phyloP scores from a whole-genome alignment of 2,797 vertebrate species.

The Manis pentadactyla region DNA sequence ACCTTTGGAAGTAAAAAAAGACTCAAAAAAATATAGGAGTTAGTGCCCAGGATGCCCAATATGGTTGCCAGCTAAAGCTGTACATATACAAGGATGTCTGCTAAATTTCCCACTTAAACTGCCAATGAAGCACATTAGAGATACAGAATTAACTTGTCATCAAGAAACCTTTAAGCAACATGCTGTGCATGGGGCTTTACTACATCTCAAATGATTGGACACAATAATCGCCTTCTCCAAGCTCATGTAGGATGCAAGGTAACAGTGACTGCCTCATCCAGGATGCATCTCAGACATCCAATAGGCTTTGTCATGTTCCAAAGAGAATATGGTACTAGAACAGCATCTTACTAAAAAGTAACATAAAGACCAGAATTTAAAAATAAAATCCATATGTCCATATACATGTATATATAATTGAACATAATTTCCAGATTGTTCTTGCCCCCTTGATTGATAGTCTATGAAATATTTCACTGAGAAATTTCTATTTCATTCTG shows the following conservation, averaged over 20 bases:
- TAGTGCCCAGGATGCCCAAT: neutral
- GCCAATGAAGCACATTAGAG: neutral
- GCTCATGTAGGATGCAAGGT: neutral
- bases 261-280: neutral
- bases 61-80: neutral
- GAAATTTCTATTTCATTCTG: neutral
- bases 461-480: neutral
- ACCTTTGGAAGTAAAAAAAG: neutral
- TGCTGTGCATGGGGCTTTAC: neutral
- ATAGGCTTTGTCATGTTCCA: neutral
- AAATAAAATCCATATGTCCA: neutral
- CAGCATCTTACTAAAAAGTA: neutral
- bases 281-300: neutral
- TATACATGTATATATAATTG: too few relatives aligned
- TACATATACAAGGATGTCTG: neutral
- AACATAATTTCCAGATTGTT: neutral
- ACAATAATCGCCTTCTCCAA: neutral
- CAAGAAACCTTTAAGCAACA: neutral
- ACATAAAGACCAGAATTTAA: neutral
- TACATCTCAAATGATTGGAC: neutral
- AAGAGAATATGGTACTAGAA: neutral
- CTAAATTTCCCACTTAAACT: conserved; percentile 28
- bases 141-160: neutral
- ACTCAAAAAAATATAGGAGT: neutral
- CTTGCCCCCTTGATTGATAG: neutral